Evolutionary conservation across 2,888 invertebrate genomes (phyloP), one percentile per base, ranked within the genome.

Genomic region (Drosophila falleni): DNA sequence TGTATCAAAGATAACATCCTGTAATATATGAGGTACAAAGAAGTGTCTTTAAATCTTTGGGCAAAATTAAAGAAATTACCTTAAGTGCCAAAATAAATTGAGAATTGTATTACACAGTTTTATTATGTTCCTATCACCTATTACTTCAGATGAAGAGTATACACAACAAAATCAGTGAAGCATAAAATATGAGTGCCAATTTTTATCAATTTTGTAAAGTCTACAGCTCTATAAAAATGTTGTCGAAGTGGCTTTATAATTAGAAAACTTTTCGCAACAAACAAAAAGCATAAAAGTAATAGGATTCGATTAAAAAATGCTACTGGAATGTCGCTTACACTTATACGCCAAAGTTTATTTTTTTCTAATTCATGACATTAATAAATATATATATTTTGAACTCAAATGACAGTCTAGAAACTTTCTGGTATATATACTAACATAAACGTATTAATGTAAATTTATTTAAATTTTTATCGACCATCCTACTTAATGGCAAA

Each of bases 141-240:
- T 33, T 42, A 6, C 10, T 31, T 31, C 31, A n/a, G 5, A 9
- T 35, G 3, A 11, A 16, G 50, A 23, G 19, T 56, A 62, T 61
- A 2, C 56, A 59, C 31, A 55, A 71, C 58, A 60, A 49, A 44
- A 53, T 47, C 59, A 62, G 46, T 59, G 59, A 58, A 63, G 61
- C 77, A 72, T 78, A 61, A 78, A 70, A 75, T 75, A 67, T 72
- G 66, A 62, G 29, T 64, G 63, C 53, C 69, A 72, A 62, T 70
- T 66, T 51, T 42, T 37, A 31, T 51, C 26, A 39, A 31, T 37
- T 46, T 33, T 51, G 8, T 35, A 6, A 39, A 15, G 51, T 31
- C 29, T 42, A 13, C 54, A 37, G 55, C 33, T 35, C 50, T 69
- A 69, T 78, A 65, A 66, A 74, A 74, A 71, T 79, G 61, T 56